Evolutionary conservation across 2,797 vertebrate genomes (phyloP).

Genomic region (Luscinia megarhynchos): DNA sequence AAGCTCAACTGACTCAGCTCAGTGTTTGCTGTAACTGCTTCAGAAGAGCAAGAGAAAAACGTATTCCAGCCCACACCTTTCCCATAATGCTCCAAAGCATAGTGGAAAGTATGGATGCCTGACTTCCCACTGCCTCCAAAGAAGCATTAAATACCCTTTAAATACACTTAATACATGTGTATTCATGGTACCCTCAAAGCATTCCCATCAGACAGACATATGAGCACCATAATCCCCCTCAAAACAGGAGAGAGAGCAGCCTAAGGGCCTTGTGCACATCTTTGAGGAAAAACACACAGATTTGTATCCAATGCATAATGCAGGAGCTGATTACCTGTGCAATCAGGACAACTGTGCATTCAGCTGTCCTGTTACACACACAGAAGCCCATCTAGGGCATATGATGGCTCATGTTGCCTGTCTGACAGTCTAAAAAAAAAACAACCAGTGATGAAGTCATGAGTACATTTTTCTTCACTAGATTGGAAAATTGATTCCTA

Average conservation of each 20-base stretch:
- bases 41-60: background rate
- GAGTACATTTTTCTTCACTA: background rate
- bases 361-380: background rate
- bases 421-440: background rate
- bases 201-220: background rate
- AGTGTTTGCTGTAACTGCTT: background rate
- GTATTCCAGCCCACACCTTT: background rate
- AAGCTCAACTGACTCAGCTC: background rate
- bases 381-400: background rate
- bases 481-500: conserved; percentile 32
- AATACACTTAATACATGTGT: background rate
- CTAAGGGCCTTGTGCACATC: background rate
- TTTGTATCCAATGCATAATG: background rate
- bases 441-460: background rate
- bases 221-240: background rate
- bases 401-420: background rate
- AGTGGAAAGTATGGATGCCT: background rate
- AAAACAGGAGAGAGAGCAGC: background rate
- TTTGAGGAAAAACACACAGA: background rate
- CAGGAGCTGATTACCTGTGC: background rate
- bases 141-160: background rate
- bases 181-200: background rate
- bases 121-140: background rate
- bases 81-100: background rate
- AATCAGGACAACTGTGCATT: background rate